Evolutionary conservation across 2,888 invertebrate genomes (phyloP), one percentile per base, ranked within the genome.

Genomic region (Nymphalis urticae): DNA sequence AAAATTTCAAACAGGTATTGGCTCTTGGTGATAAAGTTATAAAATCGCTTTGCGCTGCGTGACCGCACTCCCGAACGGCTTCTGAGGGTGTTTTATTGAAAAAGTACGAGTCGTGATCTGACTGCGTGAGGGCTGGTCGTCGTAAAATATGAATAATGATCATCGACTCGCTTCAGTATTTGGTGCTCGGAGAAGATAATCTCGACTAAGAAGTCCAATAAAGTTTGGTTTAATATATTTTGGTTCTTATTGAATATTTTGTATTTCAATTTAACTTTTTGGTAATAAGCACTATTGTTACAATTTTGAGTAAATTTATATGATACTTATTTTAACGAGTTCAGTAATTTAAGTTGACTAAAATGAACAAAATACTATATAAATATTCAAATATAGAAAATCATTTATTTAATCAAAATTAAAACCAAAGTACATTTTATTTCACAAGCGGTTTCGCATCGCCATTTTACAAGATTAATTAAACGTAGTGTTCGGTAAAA

Each of bases 41-140:
- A 91, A 91, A 91, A 92, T 88, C 89, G 90, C 81, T 89, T 83
- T 81, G 74, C 79, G 76, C 81, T 88, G 86, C 92, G 92, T 91
- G 92, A 91, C 90, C 86, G 84, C 80, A 90, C 85, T 92, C 76
- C 84, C 79, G 85, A 89, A 83, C 82, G 80, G 78, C 77, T 79
- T 84, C 79, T 79, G 79, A 81, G 86, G 87, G 85, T 87, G 88
- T 89, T 92, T 92, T 91, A 91, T 91, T 92, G 91, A 91, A 92
- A 92, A 92, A 92, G 88, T 91, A 88, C 74, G 80, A 83, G 81
- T 83, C 91, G 91, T 91, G 92, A 90, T 83, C 82, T 74, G 91
- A 90, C 85, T 92, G 77, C 86, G 80, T 82, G 80, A 86, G 80
- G 79, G 79, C 80, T 80, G 77, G 80, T 80, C 79, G 77, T 76